Base-by-base conservation (phyloP, 2,888 invertebrate genomes). In the Dolichopus griseipennis region DNA sequence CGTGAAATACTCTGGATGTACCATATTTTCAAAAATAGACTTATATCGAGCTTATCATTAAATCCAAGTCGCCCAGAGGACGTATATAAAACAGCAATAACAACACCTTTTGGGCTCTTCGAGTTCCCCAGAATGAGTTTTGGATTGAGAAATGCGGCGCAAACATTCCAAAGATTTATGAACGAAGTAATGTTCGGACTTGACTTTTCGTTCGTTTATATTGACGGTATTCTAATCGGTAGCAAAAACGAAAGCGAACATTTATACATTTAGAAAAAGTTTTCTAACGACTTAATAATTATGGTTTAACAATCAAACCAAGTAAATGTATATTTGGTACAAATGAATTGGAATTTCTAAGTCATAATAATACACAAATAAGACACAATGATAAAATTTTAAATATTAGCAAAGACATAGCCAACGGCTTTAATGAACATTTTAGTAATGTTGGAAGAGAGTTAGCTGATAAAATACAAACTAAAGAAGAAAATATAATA, bases 151-250 rank as follows among this genome's bases (percentile, higher is more conserved):
- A n/a, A n/a, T n/a, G n/a, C n/a, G n/a, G n/a, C n/a, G n/a, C n/a
- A n/a, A n/a, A n/a, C n/a, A n/a, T 81, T 80, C 69, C 77, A 78
- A 68, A 70, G 77, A 0, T 77, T 77, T 66, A 76, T 80, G 66
- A 72, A 79, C 65, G 70, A 73, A 10, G 72, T 76, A 7, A 65
- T 73, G 12, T 43, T 72, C 34, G 72, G 69, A 9, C 63, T 76
- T 2, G 75, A 74, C 27, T 75, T 77, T 67, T 69, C 70, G 7
- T 75, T 72, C 37, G 66, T 67, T 8, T 78, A 76, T 64, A 61
- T 78, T 0, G 77, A 78, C 65, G 77, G 77, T 65, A 74, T 77
- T 10, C 68, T 75, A 1, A 70, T 76, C 6, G 73, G 74, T 20
- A 74, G 75, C 5, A 27, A 66, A 5, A 64, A 68, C 22, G 68